Conservation (phyloP, 2,797 vertebrate species). For the Limosa lapponica region DNA sequence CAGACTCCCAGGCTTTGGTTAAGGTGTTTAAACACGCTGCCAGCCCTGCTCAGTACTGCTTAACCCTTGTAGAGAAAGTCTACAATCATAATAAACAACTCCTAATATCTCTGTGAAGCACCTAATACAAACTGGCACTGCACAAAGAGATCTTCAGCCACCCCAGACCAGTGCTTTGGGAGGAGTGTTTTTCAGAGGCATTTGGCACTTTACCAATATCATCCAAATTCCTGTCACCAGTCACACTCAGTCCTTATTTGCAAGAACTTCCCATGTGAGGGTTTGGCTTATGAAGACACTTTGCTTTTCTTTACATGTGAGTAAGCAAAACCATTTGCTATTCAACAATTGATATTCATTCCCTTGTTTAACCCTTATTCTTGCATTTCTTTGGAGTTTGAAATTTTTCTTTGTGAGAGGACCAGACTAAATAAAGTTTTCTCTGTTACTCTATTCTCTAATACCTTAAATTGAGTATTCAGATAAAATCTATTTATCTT, state of each 20-base stretch:
- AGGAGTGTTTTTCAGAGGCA: not conserved
- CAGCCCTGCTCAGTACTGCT: not conserved
- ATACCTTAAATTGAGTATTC: not conserved
- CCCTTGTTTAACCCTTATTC: not conserved
- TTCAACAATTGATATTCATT: not conserved
- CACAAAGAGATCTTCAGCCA: not conserved
- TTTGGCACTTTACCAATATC: not conserved
- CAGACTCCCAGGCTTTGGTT: not conserved
- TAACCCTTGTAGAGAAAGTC: not conserved
- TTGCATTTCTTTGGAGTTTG: not conserved
- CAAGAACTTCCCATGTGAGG: not conserved
- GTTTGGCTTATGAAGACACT: not conserved
- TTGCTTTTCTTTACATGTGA: not conserved
- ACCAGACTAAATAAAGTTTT: not conserved
- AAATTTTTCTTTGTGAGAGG: not conserved
- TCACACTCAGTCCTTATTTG: not conserved
- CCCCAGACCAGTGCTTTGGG: accelerated
- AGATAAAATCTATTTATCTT: not conserved
- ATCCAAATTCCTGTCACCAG: not conserved
- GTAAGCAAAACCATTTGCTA: not conserved
- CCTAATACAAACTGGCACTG: not conserved
- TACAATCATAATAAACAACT: not conserved
- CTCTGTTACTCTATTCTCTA: not conserved
- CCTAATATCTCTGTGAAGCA: not conserved
- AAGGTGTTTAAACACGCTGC: not conserved